Percentiles rank a stretch among this genome's conserved stretches.
These are phyloP conservation scores for Phymanthus crucifer DNA, from an alignment of 92 coral and sea anemone species.

Conservation along the genomic window DNA sequence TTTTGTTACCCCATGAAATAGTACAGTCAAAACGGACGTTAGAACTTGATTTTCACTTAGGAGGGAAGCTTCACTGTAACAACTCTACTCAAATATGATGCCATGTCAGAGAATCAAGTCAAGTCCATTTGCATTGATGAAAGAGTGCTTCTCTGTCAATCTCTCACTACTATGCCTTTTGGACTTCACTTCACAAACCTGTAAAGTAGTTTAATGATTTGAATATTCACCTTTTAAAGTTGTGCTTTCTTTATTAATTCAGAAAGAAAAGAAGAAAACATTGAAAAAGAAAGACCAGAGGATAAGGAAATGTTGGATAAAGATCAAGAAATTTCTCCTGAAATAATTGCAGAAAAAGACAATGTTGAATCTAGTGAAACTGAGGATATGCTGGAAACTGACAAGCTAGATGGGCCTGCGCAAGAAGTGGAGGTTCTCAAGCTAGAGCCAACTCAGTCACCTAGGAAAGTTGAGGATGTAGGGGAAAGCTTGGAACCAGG, in stretches of 20 bases:
- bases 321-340: not conserved
- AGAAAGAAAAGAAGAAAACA: not conserved
- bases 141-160: too few relatives aligned
- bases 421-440: not conserved
- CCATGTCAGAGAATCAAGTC: too few relatives aligned
- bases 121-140: too few relatives aligned
- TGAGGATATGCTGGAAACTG: not conserved
- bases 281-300: not conserved
- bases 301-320: not conserved
- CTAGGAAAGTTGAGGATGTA: not conserved
- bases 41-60: too few relatives aligned
- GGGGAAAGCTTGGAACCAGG: conserved; percentile 15
- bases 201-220: too few relatives aligned
- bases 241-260: not conserved
- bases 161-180: too few relatives aligned
- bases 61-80: too few relatives aligned
- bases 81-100: too few relatives aligned
- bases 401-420: not conserved
- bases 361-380: not conserved
- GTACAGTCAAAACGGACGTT: too few relatives aligned
- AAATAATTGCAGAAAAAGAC: not conserved
- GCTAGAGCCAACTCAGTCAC: not conserved
- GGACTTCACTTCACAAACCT: too few relatives aligned
- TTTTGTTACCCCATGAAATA: too few relatives aligned
- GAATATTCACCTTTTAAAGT: too few relatives aligned